Percentiles rank a stretch among this genome's conserved stretches.
These are phyloP conservation scores for Ctenomys sociabilis DNA, from an alignment of 2,113 vertebrate genomes.

Conservation along the genomic window DNA sequence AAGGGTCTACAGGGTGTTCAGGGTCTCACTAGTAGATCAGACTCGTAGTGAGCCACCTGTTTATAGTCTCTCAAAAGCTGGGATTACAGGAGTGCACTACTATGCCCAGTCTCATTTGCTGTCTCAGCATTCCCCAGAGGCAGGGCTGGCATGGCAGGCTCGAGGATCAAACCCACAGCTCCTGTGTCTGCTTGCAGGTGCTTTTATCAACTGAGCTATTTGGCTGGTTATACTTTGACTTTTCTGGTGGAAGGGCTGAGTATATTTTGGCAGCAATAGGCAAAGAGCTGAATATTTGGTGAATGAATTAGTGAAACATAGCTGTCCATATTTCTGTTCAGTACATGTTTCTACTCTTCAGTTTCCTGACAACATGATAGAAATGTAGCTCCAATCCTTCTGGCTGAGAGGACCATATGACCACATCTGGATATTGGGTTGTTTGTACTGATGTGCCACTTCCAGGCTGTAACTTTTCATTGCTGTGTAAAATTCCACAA, in stretches of 20 bases:
- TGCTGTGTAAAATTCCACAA: background rate
- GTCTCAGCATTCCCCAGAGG: too few relatives aligned
- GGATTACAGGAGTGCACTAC: too few relatives aligned
- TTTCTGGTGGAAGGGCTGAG: background rate
- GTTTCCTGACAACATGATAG: background rate
- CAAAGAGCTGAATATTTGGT: background rate
- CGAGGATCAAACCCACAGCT: too few relatives aligned
- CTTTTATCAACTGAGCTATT: too few relatives aligned
- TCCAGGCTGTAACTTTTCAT: background rate
- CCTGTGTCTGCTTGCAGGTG: too few relatives aligned
- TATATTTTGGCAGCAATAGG: background rate
- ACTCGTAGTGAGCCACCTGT: too few relatives aligned
- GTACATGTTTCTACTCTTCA: background rate
- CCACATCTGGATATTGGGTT: background rate
- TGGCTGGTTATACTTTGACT: too few relatives aligned
- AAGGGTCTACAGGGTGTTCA: too few relatives aligned
- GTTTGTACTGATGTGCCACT: background rate
- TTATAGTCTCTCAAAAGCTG: too few relatives aligned
- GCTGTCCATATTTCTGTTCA: background rate
- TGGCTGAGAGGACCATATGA: background rate
- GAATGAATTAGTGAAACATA: background rate
- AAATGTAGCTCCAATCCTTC: fast-evolving
- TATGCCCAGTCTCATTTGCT: too few relatives aligned
- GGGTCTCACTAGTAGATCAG: too few relatives aligned
- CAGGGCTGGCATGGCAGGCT: too few relatives aligned